Percentiles rank a stretch among this genome's conserved stretches.
phyloP scores from a whole-genome alignment of 2,113 vertebrate species.

The Procavia capensis region DNA sequence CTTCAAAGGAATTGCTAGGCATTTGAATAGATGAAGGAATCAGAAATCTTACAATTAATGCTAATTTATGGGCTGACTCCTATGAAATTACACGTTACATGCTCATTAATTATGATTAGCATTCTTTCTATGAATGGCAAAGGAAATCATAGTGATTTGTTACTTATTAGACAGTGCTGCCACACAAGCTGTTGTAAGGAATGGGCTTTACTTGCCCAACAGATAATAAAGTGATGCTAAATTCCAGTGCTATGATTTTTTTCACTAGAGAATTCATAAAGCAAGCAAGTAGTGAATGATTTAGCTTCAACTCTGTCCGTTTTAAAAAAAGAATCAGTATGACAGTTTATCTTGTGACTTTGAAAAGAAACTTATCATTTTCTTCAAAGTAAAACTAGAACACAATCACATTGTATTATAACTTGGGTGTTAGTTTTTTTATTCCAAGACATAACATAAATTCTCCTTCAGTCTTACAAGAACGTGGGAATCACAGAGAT shows the following conservation, averaged over 20 bases:
- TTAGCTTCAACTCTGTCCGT: not conserved
- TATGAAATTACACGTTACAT: slow-evolving; percentile 72
- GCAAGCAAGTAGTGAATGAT: slow-evolving; percentile 26
- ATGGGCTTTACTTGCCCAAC: not conserved
- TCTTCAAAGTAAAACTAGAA: slow-evolving; percentile 51
- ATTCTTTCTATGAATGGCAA: slow-evolving; percentile 61
- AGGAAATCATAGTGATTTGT: slow-evolving; percentile 56
- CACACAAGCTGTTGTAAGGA: slow-evolving; percentile 53
- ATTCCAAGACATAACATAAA: not conserved
- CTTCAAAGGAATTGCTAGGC: slow-evolving; percentile 35
- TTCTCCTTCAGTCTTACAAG: not conserved
- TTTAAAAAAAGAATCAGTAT: not conserved
- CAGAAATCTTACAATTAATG: slow-evolving; percentile 60
- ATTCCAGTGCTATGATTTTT: not conserved
- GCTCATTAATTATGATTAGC: slow-evolving; percentile 63
- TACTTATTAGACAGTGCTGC: slow-evolving; percentile 44
- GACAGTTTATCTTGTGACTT: slow-evolving; percentile 27
- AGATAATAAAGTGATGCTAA: not conserved
- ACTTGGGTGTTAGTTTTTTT: not conserved
- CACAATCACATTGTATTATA: slow-evolving; percentile 20
- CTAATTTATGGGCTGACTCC: not conserved
- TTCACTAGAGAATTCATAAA: slow-evolving; percentile 5
- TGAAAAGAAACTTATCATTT: slow-evolving; percentile 62
- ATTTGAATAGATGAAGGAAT: slow-evolving; percentile 71
- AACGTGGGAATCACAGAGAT: not conserved